phyloP scores from a whole-genome alignment of 2,888 invertebrate genomes.

The Hesperia comma region DNA sequence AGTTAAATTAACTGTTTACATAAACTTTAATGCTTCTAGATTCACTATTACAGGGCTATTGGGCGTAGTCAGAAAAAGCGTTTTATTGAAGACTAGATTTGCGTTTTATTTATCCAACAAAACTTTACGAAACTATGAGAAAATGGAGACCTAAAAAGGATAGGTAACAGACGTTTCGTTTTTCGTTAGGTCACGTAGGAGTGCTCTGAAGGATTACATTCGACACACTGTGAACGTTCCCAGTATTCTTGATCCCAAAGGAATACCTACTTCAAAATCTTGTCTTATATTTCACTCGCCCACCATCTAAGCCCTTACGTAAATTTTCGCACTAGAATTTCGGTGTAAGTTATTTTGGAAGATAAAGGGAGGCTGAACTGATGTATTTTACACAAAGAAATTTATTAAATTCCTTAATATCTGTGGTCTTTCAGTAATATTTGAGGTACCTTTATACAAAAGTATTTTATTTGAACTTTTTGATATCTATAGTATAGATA shows the following conservation, averaged over 20 bases:
- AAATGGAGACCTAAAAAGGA: neutral
- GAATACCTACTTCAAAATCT: constrained; percentile 21
- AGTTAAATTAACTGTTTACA: too few relatives aligned
- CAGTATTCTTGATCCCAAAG: constrained; percentile 15
- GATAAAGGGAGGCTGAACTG: neutral
- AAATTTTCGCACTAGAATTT: neutral
- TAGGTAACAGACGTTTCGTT: neutral
- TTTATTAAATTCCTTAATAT: neutral
- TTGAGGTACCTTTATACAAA: too few relatives aligned
- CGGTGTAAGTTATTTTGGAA: neutral
- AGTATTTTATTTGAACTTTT: neutral
- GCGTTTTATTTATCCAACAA: too few relatives aligned
- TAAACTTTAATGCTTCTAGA: too few relatives aligned
- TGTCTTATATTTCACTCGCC: constrained; percentile 1
- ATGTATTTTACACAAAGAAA: neutral
- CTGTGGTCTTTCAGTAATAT: neutral
- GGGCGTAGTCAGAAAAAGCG: too few relatives aligned
- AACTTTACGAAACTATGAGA: neutral
- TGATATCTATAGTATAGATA: too few relatives aligned
- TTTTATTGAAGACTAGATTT: too few relatives aligned
- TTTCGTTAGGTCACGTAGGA: neutral
- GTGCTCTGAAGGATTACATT: neutral
- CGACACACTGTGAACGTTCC: neutral
- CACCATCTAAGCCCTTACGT: constrained; percentile 6
- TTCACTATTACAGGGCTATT: too few relatives aligned